phyloP scores from a whole-genome alignment of 2,113 vertebrate genomes.

The Cricetomys ansorgei region DNA sequence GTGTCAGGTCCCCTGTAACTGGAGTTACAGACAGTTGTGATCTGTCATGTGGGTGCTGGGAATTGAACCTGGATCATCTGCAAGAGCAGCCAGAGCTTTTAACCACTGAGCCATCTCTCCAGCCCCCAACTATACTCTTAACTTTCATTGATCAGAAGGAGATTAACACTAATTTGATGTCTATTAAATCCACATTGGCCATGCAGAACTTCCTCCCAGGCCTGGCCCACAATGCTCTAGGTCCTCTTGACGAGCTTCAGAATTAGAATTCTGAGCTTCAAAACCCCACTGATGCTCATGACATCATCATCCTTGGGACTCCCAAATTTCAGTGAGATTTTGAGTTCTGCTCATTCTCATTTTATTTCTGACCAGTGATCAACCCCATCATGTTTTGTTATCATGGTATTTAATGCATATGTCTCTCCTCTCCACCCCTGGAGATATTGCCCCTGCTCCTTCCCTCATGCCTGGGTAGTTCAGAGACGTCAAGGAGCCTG shows the following conservation, averaged over 20 bases:
- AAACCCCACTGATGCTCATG: neutral
- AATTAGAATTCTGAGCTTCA: neutral
- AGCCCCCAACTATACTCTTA: neutral
- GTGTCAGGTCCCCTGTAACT: neutral
- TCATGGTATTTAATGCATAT: rapidly evolving
- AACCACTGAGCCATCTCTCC: neutral
- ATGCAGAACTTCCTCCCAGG: neutral
- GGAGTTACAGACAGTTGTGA: neutral
- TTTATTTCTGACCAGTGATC: neutral
- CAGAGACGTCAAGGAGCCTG: neutral
- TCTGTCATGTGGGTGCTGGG: neutral
- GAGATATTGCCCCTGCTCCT: neutral
- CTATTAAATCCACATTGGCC: neutral
- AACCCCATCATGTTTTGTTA: neutral
- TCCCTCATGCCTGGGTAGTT: neutral
- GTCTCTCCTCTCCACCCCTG: neutral
- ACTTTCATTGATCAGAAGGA: neutral
- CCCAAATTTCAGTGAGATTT: neutral
- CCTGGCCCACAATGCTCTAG: neutral
- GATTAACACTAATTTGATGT: neutral
- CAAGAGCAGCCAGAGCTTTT: neutral
- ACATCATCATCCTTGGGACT: neutral
- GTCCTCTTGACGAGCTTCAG: neutral
- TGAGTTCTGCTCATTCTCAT: neutral
- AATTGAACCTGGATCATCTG: neutral